Evolutionary conservation across 2,888 invertebrate species (phyloP).

Genomic region (Agrilus biguttatus): DNA sequence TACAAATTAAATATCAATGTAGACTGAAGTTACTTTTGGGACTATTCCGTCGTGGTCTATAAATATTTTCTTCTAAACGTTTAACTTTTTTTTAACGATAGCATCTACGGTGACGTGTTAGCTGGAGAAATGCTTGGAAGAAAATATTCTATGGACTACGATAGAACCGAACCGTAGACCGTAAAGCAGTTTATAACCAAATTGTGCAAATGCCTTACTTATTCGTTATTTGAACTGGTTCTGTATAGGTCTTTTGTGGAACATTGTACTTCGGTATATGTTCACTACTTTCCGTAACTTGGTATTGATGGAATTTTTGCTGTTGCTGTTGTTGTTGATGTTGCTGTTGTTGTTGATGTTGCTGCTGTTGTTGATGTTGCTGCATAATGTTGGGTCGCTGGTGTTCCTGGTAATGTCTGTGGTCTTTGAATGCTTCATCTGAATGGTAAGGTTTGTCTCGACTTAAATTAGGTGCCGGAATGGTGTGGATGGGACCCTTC

Average conservation of each 20-base stretch:
- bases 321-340: constrained; percentile 16
- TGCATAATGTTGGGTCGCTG: constrained; percentile 9
- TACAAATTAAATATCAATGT: too few relatives aligned
- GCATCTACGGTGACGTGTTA: too few relatives aligned
- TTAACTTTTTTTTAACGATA: too few relatives aligned
- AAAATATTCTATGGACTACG: too few relatives aligned
- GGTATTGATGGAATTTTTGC: constrained; percentile 28
- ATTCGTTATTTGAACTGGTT: constrained; percentile 13
- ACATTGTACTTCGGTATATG: constrained; percentile 23
- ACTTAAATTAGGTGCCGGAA: constrained; percentile 71
- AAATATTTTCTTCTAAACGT: too few relatives aligned
- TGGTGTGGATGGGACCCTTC: constrained; percentile 70
- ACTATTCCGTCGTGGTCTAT: too few relatives aligned
- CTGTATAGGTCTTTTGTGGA: constrained; percentile 27
- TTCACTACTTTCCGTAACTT: constrained; percentile 38
- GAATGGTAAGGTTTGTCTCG: constrained; percentile 47
- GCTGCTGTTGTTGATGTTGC: constrained; percentile 9
- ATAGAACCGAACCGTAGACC: too few relatives aligned
- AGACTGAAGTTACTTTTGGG: too few relatives aligned
- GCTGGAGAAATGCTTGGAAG: too few relatives aligned
- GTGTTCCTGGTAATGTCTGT: constrained; percentile 9
- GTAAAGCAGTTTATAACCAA: too few relatives aligned
- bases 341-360: constrained; percentile 19
- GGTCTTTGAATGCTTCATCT: constrained; percentile 14
- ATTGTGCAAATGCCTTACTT: not conserved